A percentile compares a stretch with the other conserved stretches of the same genome.
Conservation (phyloP, 1,140 invertebrate species). For the Drosophila ercepeae region DNA sequence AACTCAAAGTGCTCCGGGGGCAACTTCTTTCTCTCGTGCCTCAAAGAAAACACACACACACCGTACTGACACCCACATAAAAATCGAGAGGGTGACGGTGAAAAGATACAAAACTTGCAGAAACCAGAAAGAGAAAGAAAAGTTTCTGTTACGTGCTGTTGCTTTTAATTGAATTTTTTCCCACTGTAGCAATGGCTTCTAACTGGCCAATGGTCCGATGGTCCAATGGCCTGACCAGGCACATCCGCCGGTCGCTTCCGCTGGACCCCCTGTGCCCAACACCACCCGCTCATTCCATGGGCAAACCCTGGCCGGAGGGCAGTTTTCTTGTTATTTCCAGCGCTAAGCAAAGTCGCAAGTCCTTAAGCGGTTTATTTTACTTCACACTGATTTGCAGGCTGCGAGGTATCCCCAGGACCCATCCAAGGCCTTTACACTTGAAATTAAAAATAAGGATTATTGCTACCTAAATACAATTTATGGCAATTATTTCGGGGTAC, state of each 20-base stretch:
- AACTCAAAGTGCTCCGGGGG: conserved; percentile 56
- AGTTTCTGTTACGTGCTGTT: conserved; percentile 83
- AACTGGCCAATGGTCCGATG: conserved; percentile 59
- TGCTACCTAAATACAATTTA: conserved; percentile 30
- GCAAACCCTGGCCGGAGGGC: conserved; percentile 51
- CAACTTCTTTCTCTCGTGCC: conserved; percentile 14
- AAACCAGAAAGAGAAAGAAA: conserved; percentile 57
- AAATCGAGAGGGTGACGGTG: conserved; percentile 19
- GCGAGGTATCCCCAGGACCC: conserved; percentile 46
- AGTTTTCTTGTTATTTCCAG: conserved; percentile 78
- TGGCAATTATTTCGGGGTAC: neutral
- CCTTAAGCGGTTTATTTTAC: conserved; percentile 79
- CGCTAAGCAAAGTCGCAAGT: conserved; percentile 74
- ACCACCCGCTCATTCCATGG: neutral
- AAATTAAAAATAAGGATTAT: conserved; percentile 38
- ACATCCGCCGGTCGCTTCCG: conserved; percentile 71
- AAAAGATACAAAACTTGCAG: conserved; percentile 78
- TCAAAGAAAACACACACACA: conserved; percentile 37
- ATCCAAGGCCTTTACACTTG: conserved; percentile 22
- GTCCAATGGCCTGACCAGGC: conserved; percentile 70
- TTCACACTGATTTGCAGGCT: conserved; percentile 76
- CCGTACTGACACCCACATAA: conserved; percentile 22
- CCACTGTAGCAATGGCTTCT: conserved; percentile 42
- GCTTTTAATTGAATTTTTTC: conserved; percentile 83
- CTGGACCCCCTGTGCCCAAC: neutral